Base-by-base conservation (phyloP, 2,113 vertebrate species). In the Suricata suricatta region DNA sequence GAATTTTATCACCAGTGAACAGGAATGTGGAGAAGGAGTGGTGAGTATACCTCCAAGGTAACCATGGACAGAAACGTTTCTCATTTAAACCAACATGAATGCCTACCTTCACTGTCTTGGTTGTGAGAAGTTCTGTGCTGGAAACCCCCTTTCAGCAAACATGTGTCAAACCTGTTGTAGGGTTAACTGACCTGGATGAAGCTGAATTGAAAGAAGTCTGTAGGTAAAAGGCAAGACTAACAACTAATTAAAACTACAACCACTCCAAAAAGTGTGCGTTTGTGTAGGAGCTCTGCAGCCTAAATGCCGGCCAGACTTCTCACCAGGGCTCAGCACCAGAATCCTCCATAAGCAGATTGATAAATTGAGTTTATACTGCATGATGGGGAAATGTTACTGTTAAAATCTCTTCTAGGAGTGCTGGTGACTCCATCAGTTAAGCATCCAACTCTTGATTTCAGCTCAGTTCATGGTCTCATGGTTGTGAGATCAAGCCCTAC, bases 211-310 rank as follows among this genome's bases (percentile, higher is more conserved):
- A 64, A 79, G n/a, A 33, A 50, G 93, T 35, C 83, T 87, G 44
- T 79, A 79, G 79, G 92, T 77, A 85, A 95, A 97, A 91, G 69
- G 60, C 72, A 86, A 72, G 47, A 93, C 54, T 63, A 90, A 47
- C 27, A 76, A 57, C 89, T 92, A 79, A 97, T 89, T 95, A 95
- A 95, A 96, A 85, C 57, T 25, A 68, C 14, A 63, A 3, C 19
- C 69, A 31, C 95, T 91, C 7, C 23, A 72, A 41, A 35, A 38
- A 82, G 50, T 7, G 54, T 44, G 66, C 4, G 1, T 54, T 93
- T 21, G 1, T 10, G 10, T n/a, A 72, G 64, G 57, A 77, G 27
- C 35, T 66, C 69, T n/a, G n/a, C 14, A n/a, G 5, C 19, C 23
- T 21, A 12, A 21, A 35, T 41, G 33, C 44, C 5, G 0, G 6